phyloP scores from a whole-genome alignment of 2,888 invertebrate genomes.

The Sminthurinus aureus region DNA sequence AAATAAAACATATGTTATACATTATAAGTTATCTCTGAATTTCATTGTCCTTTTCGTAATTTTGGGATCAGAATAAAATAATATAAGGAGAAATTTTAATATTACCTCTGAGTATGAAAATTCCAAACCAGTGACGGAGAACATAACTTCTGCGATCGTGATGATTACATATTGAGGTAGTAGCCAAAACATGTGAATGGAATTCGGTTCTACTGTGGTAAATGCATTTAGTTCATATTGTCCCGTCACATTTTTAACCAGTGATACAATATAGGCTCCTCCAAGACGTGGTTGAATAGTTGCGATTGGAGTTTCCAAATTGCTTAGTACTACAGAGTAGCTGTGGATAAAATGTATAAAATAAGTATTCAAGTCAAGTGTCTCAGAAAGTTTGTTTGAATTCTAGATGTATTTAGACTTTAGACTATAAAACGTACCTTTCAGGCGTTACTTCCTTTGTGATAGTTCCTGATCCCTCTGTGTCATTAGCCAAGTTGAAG shows the following conservation, averaged over 20 bases:
- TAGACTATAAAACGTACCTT: background rate
- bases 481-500: background rate
- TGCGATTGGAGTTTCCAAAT: background rate
- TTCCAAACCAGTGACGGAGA: conserved; percentile 93
- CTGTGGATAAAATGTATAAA: background rate
- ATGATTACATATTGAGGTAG: conserved; percentile 94
- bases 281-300: conserved; percentile 3
- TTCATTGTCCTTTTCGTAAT: conserved; percentile 2
- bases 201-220: conserved; percentile 69
- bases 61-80: background rate
- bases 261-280: conserved; percentile 31
- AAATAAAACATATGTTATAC: background rate
- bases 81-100: background rate
- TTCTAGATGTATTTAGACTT: conserved; percentile 9
- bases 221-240: background rate
- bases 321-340: background rate
- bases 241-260: conserved; percentile 54
- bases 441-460: conserved; percentile 23
- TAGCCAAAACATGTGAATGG: conserved; percentile 76
- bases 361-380: background rate
- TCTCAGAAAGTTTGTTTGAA: background rate
- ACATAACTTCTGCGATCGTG: conserved; percentile 92
- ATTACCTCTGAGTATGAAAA: conserved; percentile 88
- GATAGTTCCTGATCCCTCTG: background rate
- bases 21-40: background rate